A percentile compares a stretch with the other conserved stretches of the same genome.
phyloP scores from a whole-genome alignment of 2,113 vertebrate species.

The Erinaceus europaeus region DNA sequence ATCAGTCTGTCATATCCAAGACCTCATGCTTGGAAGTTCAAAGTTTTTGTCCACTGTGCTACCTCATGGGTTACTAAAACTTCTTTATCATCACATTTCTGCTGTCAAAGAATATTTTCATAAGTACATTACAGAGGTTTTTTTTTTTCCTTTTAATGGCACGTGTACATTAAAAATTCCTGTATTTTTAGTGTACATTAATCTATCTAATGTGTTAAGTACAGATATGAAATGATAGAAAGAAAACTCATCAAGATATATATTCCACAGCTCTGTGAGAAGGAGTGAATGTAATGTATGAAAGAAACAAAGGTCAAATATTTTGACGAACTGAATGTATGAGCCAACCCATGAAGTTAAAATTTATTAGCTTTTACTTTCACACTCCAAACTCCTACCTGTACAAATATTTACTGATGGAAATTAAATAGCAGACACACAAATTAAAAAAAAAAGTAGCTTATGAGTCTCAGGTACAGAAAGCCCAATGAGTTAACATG shows the following conservation, averaged over 20 bases:
- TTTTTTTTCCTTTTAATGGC: conserved; percentile 37
- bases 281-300: not conserved
- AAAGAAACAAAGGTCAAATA: conserved; percentile 22
- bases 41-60: too few relatives aligned
- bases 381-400: not conserved
- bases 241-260: not conserved
- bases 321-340: conserved; percentile 18
- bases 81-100: conserved; percentile 1
- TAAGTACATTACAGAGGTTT: conserved; percentile 46
- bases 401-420: not conserved
- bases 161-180: conserved; percentile 2
- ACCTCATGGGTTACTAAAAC: not conserved
- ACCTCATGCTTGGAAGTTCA: too few relatives aligned
- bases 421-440: conserved; percentile 24
- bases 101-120: conserved; percentile 47
- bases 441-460: not conserved
- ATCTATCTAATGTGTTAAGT: not conserved
- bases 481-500: not conserved
- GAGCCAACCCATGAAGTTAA: not conserved
- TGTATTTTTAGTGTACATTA: not conserved
- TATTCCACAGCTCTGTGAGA: not conserved
- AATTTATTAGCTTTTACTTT: conserved; percentile 31
- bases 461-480: conserved; percentile 9
- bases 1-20: too few relatives aligned
- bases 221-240: conserved; percentile 1